These are phyloP conservation scores for human (Homo sapiens) DNA, from an alignment of 2,113 vertebrate species.

Conservation along the genomic window GRCh38 chrY:20579501-20580000, in stretches of 20 bases:
- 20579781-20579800: neutral
- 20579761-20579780: neutral
- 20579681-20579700: slow-evolving; percentile 87
- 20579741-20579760: neutral
- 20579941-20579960: neutral
- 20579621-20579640: slow-evolving; percentile 96
- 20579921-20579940: neutral
- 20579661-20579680: slow-evolving; percentile 97
- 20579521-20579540: neutral
- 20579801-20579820: neutral
- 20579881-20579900: neutral
- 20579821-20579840: neutral
- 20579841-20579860: neutral
- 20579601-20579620: slow-evolving; percentile 94
- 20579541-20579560: neutral
- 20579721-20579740: neutral
- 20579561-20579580: neutral
- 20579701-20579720: neutral
- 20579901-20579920: neutral
- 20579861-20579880: neutral
- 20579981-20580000: too few species aligned
- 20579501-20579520: neutral
- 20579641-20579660: slow-evolving; percentile 96
- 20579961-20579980: neutral
- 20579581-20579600: neutral